A percentile compares a stretch with the other conserved stretches of the same genome.
Conservation (phyloP, 1,140 invertebrate genomes). For the Linepithema humile region DNA sequence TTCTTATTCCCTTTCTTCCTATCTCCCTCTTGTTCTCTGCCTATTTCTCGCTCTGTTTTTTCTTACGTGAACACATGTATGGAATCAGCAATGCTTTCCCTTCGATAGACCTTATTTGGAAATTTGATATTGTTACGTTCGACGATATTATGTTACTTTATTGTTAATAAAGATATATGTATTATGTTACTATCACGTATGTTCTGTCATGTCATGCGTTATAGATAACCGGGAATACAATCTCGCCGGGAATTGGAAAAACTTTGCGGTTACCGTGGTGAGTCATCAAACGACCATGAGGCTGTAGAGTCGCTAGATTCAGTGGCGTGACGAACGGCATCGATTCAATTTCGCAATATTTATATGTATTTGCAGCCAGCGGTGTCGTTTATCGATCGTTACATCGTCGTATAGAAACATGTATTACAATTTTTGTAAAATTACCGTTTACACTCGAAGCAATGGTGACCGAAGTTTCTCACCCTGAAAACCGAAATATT, state of each 20-base stretch:
- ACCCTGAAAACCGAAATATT: neutral
- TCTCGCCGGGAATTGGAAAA: neutral
- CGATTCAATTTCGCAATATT: neutral
- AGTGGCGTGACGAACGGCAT: neutral
- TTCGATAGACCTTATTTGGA: neutral
- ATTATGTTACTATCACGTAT: neutral
- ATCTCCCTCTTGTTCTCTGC: neutral
- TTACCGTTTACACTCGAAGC: neutral
- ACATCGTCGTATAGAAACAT: no score
- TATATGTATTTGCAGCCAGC: no score
- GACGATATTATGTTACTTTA: neutral
- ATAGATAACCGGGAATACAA: no score
- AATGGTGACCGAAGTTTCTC: neutral
- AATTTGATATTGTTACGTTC: neutral
- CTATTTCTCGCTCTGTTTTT: neutral
- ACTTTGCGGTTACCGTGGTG: constrained; percentile 4
- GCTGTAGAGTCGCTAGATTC: no score
- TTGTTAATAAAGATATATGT: neutral
- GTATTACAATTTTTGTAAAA: neutral
- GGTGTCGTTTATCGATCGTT: neutral
- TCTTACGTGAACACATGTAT: neutral
- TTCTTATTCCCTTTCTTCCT: neutral
- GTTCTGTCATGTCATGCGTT: neutral
- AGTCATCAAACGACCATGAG: neutral
- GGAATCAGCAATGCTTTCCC: neutral